Conservation (phyloP, 2,113 vertebrate genomes). For the Bufo gargarizans region DNA sequence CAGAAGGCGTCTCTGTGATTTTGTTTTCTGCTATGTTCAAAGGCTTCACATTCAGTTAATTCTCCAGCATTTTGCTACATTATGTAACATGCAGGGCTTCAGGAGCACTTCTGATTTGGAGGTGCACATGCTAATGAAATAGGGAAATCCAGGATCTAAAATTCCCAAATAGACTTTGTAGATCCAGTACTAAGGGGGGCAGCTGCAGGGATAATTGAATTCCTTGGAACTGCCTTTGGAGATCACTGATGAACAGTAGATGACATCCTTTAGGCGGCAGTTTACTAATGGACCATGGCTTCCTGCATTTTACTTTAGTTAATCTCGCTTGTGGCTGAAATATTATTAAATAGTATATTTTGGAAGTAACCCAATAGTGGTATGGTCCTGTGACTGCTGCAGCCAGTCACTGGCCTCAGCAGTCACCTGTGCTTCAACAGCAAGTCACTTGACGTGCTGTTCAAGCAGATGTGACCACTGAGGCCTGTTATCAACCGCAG, state of each 20-base stretch:
- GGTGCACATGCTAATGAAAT: background rate
- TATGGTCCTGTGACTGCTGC: too few species aligned
- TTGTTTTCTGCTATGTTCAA: background rate
- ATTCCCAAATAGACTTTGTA: background rate
- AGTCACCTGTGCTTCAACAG: too few species aligned
- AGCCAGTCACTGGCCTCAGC: too few species aligned
- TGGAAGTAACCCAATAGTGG: too few species aligned
- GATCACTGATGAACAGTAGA: background rate
- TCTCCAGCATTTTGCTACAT: background rate
- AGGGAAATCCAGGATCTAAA: background rate
- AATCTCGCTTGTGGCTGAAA: background rate
- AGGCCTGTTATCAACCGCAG: too few species aligned
- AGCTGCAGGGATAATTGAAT: background rate
- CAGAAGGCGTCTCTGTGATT: background rate
- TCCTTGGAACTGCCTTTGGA: background rate
- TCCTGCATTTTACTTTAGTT: background rate
- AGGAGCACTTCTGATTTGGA: background rate
- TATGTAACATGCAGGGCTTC: background rate
- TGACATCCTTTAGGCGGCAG: background rate
- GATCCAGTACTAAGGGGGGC: background rate
- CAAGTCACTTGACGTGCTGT: too few species aligned
- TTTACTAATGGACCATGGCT: background rate
- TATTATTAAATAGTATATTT: background rate
- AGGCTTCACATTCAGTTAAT: background rate
- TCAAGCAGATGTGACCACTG: too few species aligned